phyloP scores from a whole-genome alignment of 1,140 invertebrate genomes.

The Aphelinus atriplicis region DNA sequence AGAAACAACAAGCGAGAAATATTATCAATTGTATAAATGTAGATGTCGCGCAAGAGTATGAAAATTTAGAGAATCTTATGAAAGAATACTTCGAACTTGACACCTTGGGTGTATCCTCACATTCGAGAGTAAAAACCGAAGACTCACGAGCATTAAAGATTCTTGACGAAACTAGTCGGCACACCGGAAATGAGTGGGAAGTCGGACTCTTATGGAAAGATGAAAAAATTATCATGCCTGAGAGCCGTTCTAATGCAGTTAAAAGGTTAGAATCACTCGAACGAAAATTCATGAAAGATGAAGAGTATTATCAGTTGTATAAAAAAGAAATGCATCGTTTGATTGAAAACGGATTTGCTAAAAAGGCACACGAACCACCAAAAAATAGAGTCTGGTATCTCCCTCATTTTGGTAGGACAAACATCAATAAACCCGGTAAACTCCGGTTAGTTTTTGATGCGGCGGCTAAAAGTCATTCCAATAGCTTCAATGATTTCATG shows the following conservation, averaged over 20 bases:
- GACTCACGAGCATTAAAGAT: neutral
- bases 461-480: neutral
- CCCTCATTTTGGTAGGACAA: constrained; percentile 2
- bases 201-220: constrained; percentile 5
- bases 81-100: too few relatives aligned
- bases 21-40: too few relatives aligned
- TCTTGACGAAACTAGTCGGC: constrained; percentile 2
- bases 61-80: too few relatives aligned
- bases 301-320: neutral
- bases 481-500: neutral
- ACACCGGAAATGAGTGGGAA: neutral
- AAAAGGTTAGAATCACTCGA: neutral
- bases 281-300: neutral
- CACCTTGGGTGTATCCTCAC: too few relatives aligned
- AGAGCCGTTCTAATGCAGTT: neutral
- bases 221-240: neutral
- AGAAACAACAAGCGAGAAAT: too few relatives aligned
- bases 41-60: too few relatives aligned
- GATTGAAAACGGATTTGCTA: neutral
- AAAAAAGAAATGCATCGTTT: neutral
- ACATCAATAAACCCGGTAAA: neutral
- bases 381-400: neutral
- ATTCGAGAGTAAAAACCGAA: too few relatives aligned
- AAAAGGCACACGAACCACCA: neutral
- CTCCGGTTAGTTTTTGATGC: constrained; percentile 16